Evolutionary conservation across 2,888 invertebrate genomes (phyloP).

Genomic region (Augochlorella aurata): DNA sequence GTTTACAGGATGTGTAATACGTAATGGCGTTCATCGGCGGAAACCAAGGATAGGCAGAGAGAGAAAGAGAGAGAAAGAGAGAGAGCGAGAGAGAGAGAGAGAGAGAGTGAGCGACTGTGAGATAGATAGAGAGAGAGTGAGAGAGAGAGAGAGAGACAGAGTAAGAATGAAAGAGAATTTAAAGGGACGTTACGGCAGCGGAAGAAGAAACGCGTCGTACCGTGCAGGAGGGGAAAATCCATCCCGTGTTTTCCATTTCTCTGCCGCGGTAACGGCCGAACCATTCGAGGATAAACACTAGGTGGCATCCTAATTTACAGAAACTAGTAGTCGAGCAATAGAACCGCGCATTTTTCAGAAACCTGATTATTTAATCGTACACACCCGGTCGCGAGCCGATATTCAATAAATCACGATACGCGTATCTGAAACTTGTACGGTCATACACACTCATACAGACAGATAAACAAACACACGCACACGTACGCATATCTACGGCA

Average conservation of each 20-base stretch:
- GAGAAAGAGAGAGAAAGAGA: not conserved
- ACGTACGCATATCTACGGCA: not conserved
- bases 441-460: conserved; percentile 20
- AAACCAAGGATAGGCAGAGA: not conserved
- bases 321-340: conserved; percentile 64
- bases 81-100: not conserved
- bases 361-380: conserved; percentile 65
- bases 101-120: not conserved
- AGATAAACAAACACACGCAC: conserved; percentile 7
- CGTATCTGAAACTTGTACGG: conserved; percentile 18
- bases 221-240: not conserved
- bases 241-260: conserved; percentile 47
- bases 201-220: conserved; percentile 12
- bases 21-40: conserved; percentile 37
- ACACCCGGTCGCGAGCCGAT: conserved; percentile 46
- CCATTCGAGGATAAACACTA: conserved; percentile 53
- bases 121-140: not conserved
- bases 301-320: conserved; percentile 66
- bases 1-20: conserved; percentile 62
- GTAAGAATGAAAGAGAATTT: not conserved
- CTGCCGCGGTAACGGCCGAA: conserved; percentile 44
- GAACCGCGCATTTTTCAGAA: conserved; percentile 64
- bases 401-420: conserved; percentile 31
- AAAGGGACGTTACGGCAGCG: conserved; percentile 33
- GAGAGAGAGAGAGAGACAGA: not conserved